phyloP scores from a whole-genome alignment of 2,113 vertebrate genomes.

The Conger conger region DNA sequence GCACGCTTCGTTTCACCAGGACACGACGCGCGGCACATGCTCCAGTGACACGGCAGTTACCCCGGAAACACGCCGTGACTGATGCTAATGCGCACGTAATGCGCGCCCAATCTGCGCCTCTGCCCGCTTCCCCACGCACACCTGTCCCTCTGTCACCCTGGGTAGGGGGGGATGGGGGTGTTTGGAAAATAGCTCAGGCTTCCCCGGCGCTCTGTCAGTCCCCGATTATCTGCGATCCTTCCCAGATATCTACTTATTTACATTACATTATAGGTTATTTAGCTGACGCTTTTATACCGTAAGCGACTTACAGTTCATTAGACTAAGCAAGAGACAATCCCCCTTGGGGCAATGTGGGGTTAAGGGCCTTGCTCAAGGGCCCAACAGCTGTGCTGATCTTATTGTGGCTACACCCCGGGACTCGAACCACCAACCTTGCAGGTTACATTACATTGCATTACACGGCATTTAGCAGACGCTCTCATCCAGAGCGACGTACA shows the following conservation, averaged over 20 bases:
- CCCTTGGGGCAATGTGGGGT: too few relatives aligned
- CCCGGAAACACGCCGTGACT: slow-evolving; percentile 63
- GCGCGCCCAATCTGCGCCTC: slow-evolving; percentile 59
- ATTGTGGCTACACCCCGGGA: too few relatives aligned
- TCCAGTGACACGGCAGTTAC: slow-evolving; percentile 55
- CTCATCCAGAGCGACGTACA: too few relatives aligned
- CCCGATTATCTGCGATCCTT: slow-evolving; percentile 56
- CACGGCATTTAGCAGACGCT: too few relatives aligned
- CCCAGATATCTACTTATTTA: slow-evolving; percentile 54
- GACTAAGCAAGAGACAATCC: too few relatives aligned
- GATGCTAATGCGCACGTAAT: slow-evolving; percentile 66
- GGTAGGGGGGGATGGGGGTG: slow-evolving; percentile 36
- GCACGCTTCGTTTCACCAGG: slow-evolving; percentile 29
- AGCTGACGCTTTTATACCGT: too few relatives aligned
- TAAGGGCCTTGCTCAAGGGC: too few relatives aligned
- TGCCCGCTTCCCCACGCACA: slow-evolving; percentile 34
- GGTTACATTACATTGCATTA: too few relatives aligned
- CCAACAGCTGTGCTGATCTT: too few relatives aligned
- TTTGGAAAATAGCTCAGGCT: slow-evolving; percentile 48
- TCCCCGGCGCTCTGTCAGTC: slow-evolving; percentile 45
- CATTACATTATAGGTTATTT: too few relatives aligned
- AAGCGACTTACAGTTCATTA: too few relatives aligned
- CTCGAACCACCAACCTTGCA: too few relatives aligned
- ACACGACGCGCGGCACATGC: slow-evolving; percentile 39
- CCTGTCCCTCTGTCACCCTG: background rate